phyloP scores from a whole-genome alignment of 2,888 invertebrate genomes.

The Meta bourneti region DNA sequence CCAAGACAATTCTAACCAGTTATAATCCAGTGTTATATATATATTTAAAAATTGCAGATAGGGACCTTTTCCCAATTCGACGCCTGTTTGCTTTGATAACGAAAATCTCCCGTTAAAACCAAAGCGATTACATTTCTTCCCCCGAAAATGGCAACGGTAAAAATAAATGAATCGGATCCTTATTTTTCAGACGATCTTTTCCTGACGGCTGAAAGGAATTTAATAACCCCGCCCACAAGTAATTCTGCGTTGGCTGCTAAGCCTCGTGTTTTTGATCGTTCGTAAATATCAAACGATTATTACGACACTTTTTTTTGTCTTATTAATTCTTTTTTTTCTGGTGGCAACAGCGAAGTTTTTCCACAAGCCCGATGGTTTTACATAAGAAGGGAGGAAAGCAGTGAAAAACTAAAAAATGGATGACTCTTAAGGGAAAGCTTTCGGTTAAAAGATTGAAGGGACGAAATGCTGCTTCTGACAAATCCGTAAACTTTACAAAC shows the following conservation, averaged over 20 bases:
- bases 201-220: constrained; percentile 5
- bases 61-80: neutral
- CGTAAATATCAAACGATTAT: constrained; percentile 3
- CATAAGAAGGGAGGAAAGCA: neutral
- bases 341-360: constrained; percentile 11
- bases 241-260: neutral
- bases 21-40: no score
- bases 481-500: constrained; percentile 47
- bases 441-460: neutral
- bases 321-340: neutral
- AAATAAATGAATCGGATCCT: neutral
- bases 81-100: constrained; percentile 32
- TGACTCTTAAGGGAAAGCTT: neutral
- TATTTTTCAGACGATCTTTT: neutral
- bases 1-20: no score
- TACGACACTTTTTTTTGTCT: constrained; percentile 8
- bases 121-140: constrained; percentile 10
- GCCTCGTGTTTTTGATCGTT: constrained; percentile 34
- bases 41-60: no score
- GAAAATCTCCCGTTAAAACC: constrained; percentile 34
- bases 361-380: neutral
- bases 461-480: constrained; percentile 48
- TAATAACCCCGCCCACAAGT: constrained; percentile 11
- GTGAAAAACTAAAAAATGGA: neutral
- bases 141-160: constrained; percentile 5